Evolutionary conservation across 2,797 vertebrate species (phyloP), one percentile per base, ranked within the genome.

Genomic region (Sebastiscus tertius): DNA sequence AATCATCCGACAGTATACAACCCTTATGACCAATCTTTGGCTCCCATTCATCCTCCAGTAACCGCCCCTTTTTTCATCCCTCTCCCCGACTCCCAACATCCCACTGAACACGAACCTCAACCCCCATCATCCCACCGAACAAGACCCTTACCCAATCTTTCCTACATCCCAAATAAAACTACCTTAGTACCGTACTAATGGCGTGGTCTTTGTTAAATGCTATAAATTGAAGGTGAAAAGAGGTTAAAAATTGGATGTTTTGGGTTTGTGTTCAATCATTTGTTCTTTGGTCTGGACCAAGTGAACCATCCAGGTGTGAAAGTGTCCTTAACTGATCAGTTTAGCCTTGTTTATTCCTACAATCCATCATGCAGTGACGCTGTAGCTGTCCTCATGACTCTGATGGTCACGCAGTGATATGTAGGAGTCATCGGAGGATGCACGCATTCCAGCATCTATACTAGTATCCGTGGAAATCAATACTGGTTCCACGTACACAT

Each of bases 381-480:
- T 13, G 16, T 16, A 24, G 63, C 62, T 7, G 55, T 8, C 16
- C 61, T 63, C 66, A 59, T 82, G 84, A 84, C 66, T 34, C 22
- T 33, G 58, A 52, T 34, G 71, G 74, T 69, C 69, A 72, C 26
- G 29, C 34, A 9, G 20, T 52, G 61, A 80, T 60, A 79, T n/a
- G 36, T 10, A 39, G 29, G 36, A 31, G 46, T 73, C 55, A 33
- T 1, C 5, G 46, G 71, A 62, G 27, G 83, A 63, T 59, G 13
- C 61, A 77, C 4, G 13, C 74, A 85, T 78, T 83, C 70, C 76
- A 46, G 42, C 22, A 29, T 63, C 63, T 39, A 6, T 55, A 62
- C 26, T 29, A 8, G 42, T n/a, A 59, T 71, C 68, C 6, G 67
- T 67, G 72, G 75, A 69, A 72, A 90, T 88, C 52, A 49, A 74